These are phyloP conservation scores for Marmota monax DNA, from an alignment of 2,113 vertebrate species.

Conservation along the genomic window DNA sequence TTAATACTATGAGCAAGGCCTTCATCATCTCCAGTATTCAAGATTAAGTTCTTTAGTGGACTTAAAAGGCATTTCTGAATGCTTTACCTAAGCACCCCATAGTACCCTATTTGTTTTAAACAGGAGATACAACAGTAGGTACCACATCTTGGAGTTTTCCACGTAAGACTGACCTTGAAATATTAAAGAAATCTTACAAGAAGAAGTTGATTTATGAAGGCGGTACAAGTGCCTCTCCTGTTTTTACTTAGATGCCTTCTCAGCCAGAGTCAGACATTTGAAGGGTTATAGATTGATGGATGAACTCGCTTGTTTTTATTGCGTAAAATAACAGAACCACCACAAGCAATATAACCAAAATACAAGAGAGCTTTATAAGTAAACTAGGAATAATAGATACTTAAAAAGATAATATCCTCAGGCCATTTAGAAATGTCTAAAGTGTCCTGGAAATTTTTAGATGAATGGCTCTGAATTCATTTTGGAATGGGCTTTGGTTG, in stretches of 20 bases:
- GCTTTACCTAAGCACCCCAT: background rate
- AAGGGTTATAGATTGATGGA: constrained; percentile 57
- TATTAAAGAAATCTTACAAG: background rate
- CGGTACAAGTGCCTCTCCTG: background rate
- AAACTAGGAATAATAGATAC: constrained; percentile 66
- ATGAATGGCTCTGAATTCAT: constrained; percentile 60
- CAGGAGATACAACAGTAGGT: background rate
- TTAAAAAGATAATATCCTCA: constrained; percentile 64
- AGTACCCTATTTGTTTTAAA: background rate
- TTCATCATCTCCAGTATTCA: background rate
- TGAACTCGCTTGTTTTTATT: constrained; percentile 61
- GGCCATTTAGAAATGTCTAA: constrained; percentile 60
- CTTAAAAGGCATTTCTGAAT: background rate
- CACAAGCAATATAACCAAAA: constrained; percentile 66
- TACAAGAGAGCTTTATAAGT: constrained; percentile 63
- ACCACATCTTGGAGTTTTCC: background rate
- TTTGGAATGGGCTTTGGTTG: constrained; percentile 52
- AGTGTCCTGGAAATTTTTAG: constrained; percentile 60
- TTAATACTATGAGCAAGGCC: background rate
- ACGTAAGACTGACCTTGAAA: background rate
- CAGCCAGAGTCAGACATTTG: background rate
- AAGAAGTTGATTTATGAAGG: constrained; percentile 10
- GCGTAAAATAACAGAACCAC: constrained; percentile 52
- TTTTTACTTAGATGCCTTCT: background rate
- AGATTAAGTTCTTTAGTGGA: background rate